Evolutionary conservation across 2,888 invertebrate species (phyloP), one percentile per base, ranked within the genome.

Genomic region (Drosophila trichaetosa): DNA sequence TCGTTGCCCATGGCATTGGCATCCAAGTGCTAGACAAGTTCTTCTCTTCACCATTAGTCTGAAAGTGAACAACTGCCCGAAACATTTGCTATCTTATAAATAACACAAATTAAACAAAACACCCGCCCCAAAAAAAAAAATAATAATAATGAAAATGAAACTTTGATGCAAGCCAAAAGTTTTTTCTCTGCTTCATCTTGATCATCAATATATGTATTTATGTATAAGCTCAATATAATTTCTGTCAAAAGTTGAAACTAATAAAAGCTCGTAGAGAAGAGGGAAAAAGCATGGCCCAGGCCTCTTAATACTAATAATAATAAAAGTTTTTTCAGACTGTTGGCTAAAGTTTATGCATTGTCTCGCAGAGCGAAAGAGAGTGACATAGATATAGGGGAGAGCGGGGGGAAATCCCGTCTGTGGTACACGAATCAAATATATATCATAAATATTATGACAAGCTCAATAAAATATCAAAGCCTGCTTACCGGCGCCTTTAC

Each of bases 161-260:
- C 86, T 84, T 89, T 84, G 82, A 69, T 66, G 57, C 56, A 62
- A 63, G 46, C 58, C 31, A 53, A 82, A 90, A 85, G 57, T 85
- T 90, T 87, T 74, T 83, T 38, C 60, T 80, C 62, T 53, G 49
- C 42, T 57, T 79, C 76, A 88, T 72, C 79, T 68, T 71, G 79
- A 70, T 83, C 87, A 86, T 85, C 89, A 89, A 87, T 66, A 69
- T 64, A 54, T 49, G 38, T 48, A 42, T 54, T 52, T 52, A 58
- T 66, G 57, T 67, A 69, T 77, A 78, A 80, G 76, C 85, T 89
- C 87, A 84, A 86, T 90, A 90, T 87, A 87, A 90, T 86, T 86
- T 86, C 89, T 86, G 90, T 86, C 85, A 90, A 86, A 86, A 86
- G 89, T 90, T 90, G 90, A 86, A 90, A 85, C 85, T 85, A 86